Percentiles rank a stretch among this genome's conserved stretches.
phyloP scores from a whole-genome alignment of 2,113 vertebrate species.

The Trogon melanurus region DNA sequence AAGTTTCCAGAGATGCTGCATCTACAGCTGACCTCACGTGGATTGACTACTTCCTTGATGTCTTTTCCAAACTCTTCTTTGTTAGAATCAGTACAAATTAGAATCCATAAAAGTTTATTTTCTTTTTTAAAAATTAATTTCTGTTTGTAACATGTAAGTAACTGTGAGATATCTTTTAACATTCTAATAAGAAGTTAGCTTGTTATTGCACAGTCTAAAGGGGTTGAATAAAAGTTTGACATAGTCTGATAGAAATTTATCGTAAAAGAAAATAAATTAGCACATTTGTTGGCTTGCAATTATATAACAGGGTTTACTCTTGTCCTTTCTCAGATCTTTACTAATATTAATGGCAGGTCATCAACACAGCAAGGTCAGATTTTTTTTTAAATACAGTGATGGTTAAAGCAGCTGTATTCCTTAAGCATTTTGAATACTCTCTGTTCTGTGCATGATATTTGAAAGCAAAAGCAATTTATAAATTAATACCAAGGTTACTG shows the following conservation, averaged over 20 bases:
- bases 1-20: background rate
- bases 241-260: background rate
- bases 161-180: background rate
- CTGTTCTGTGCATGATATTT: constrained; percentile 4
- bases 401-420: background rate
- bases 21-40: background rate
- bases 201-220: background rate
- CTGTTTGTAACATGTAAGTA: background rate
- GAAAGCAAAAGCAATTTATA: constrained; percentile 36
- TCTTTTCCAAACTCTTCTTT: background rate
- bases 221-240: background rate
- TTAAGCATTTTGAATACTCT: background rate
- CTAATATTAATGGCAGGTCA: background rate
- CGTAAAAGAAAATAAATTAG: background rate
- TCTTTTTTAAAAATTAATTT: background rate
- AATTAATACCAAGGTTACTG: constrained; percentile 16
- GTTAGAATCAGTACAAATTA: background rate
- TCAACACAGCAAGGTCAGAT: background rate
- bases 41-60: background rate
- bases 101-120: background rate
- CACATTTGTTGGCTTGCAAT: background rate
- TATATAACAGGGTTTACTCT: background rate
- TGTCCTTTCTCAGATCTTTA: background rate
- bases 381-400: background rate
- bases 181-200: background rate